Percentiles rank a stretch among this genome's conserved stretches.
These are phyloP conservation scores for Micrasema minimum DNA, from an alignment of 1,140 invertebrate genomes.

Conservation along the genomic window DNA sequence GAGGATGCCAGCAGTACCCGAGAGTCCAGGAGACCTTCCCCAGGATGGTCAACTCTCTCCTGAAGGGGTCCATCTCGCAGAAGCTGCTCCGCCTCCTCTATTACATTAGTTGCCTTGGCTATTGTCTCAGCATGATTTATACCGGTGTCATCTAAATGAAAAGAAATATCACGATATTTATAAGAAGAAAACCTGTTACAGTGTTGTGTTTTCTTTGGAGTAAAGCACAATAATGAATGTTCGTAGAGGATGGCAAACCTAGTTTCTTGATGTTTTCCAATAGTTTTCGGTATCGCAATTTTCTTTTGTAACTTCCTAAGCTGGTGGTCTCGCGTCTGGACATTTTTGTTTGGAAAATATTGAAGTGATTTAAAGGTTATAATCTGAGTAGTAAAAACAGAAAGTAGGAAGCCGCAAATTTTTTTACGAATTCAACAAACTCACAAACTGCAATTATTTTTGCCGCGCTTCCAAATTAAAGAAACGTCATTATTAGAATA, in stretches of 20 bases:
- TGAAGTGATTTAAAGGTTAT: too few relatives aligned
- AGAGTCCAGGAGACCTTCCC: conserved; percentile 65
- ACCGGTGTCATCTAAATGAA: conserved; percentile 16
- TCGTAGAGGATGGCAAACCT: conserved; percentile 51
- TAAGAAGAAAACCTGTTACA: too few relatives aligned
- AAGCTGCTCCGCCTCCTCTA: conserved; percentile 58
- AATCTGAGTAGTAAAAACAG: too few relatives aligned
- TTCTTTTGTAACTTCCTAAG: conserved; percentile 56
- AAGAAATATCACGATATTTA: too few relatives aligned
- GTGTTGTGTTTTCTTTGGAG: too few relatives aligned
- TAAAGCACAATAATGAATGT: too few relatives aligned
- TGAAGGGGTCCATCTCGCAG: conserved; percentile 58
- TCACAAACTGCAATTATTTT: too few relatives aligned
- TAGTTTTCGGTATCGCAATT: conserved; percentile 56
- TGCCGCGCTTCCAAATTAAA: too few relatives aligned
- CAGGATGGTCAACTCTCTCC: conserved; percentile 60
- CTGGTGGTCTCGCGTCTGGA: conserved; percentile 4
- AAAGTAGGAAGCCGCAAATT: too few relatives aligned
- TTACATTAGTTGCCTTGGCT: conserved; percentile 57
- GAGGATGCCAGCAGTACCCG: conserved; percentile 62
- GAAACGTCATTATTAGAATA: too few relatives aligned
- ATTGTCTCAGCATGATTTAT: conserved; percentile 55
- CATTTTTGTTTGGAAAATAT: too few relatives aligned
- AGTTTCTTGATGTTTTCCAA: conserved; percentile 57
- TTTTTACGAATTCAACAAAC: too few relatives aligned